A percentile compares a stretch with the other conserved stretches of the same genome.
Evolutionary conservation across 2,113 vertebrate genomes (phyloP).

Genomic region (Myotis yumanensis): DNA sequence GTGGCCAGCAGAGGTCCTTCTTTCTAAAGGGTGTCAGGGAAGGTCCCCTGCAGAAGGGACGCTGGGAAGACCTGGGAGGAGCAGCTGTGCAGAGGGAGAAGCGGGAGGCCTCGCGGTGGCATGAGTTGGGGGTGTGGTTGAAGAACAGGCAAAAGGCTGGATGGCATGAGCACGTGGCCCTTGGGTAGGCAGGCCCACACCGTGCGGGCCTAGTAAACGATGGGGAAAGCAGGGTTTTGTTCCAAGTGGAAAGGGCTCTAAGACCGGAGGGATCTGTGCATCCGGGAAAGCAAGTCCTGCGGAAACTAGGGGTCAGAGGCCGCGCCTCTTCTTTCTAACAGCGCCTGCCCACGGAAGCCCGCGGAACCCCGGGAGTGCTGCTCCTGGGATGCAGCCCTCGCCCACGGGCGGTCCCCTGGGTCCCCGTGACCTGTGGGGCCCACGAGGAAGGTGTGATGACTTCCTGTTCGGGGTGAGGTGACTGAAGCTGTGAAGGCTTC

Average conservation of each 20-base stretch:
- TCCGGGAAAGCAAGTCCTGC: neutral
- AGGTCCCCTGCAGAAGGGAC: neutral
- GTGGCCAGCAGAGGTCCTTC: neutral
- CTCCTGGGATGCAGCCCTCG: neutral
- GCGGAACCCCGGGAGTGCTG: fast-evolving
- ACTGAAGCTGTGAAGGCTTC: neutral
- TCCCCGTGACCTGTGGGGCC: too few relatives aligned
- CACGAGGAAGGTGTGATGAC: fast-evolving
- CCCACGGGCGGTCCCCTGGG: fast-evolving
- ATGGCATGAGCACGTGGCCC: fast-evolving
- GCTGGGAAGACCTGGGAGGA: neutral
- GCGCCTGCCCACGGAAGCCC: neutral
- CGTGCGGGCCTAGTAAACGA: neutral
- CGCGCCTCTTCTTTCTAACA: neutral
- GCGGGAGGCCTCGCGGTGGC: fast-evolving
- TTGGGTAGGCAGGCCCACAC: fast-evolving
- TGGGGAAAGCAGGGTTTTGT: too few relatives aligned
- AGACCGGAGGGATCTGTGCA: fast-evolving
- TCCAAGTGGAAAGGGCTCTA: neutral
- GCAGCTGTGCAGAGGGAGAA: fast-evolving
- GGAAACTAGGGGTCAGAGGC: neutral
- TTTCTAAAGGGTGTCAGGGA: too few relatives aligned
- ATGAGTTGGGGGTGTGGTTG: neutral
- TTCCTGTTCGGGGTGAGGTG: neutral
- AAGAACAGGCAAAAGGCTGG: neutral